Base-by-base conservation (phyloP, 2,888 invertebrate species). In the Sycophila texana region DNA sequence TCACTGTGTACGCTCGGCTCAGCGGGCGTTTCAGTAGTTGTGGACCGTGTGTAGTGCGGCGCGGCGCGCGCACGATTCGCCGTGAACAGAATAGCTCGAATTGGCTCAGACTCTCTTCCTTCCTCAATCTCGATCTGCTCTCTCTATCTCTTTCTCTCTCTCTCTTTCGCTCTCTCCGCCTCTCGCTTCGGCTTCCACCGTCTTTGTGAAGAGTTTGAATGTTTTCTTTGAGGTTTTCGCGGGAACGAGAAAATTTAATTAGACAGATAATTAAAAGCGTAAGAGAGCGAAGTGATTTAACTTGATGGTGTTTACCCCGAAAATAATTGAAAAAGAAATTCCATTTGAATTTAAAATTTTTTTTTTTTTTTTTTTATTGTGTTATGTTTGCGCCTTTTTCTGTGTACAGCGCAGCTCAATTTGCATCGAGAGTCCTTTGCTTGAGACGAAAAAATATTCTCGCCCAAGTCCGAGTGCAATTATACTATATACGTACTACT, bases 1-100 rank as follows among this genome's bases (percentile, higher is more conserved):
- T 60, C 51, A 16, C 22, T 53, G 26, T 49, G 61, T 13, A 66
- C 39, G 55, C 20, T 18, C 18, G 26, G 47, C 22, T 26, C 22
- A 63, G 61, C 14, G 51, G 51, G 70, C 57, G 55, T 76, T 76
- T 76, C 70, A 71, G 76, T 76, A 71, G 76, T 76, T 76, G 63
- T 63, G 63, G 70, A 71, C 49, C 63, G 47, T 22, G 63, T 63
- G 53, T 20, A 18, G 57, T 30, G 47, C 63, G 47, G 20, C 60
- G 47, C 22, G 51, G 18, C 51, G 51, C 16, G 53, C 22, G 53
- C 39, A 39, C 39, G 67, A 61, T 30, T 49, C 61, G 47, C 58
- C 51, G 51, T 1, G 53, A 16, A 30, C 47, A 55, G 70, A 47
- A 61, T 71, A 65, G 63, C 68, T 57, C 70, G 22, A 76, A 70